Evolutionary conservation across 1,140 invertebrate species (phyloP), one percentile per base, ranked within the genome.

Genomic region (Drosophila orosa): DNA sequence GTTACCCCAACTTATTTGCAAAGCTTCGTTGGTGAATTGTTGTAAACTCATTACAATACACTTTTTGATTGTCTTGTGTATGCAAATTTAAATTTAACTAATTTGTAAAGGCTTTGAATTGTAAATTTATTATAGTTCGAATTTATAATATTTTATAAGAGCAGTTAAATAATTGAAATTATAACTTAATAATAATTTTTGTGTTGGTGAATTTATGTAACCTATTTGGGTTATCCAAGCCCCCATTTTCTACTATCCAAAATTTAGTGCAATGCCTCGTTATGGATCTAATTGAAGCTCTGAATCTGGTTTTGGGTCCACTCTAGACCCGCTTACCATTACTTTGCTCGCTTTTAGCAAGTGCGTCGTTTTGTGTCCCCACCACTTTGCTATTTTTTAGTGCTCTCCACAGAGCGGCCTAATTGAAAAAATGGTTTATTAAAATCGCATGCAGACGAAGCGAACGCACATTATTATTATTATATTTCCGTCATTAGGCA

Each of bases 391-490:
- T 10, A 17, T 54, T 40, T 45, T 54, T 31, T 40, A 48, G 29
- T 39, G 42, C 75, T 50, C 44, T 45, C 59, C 42, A 24, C 31
- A 3, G 17, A 58, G 55, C 33, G 66, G 68, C 61, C 71, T 87
- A 87, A 87, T 86, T 86, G 83, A 86, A 86, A 86, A 86, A 83
- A 85, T 80, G 74, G 81, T 81, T 85, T 85, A 85, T 80, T 78
- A 84, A 84, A 85, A 80, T 77, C 66, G 62, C 66, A 68, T 75
- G 65, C 65, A 57, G 37, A 15, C 35, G 54, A 25, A 22, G 29
- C 27, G 24, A 84, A 79, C 80, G 72, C 80, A 84, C 59, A 35
- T 22, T 48, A 65, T 48, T 35, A 35, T 77, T 48, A 48, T 79
- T 71, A 84, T 74, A 85, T 85, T 85, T 85, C 77, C 81, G 81